Conservation (phyloP, 2,797 vertebrate genomes). For the Galagoides demidoff region DNA sequence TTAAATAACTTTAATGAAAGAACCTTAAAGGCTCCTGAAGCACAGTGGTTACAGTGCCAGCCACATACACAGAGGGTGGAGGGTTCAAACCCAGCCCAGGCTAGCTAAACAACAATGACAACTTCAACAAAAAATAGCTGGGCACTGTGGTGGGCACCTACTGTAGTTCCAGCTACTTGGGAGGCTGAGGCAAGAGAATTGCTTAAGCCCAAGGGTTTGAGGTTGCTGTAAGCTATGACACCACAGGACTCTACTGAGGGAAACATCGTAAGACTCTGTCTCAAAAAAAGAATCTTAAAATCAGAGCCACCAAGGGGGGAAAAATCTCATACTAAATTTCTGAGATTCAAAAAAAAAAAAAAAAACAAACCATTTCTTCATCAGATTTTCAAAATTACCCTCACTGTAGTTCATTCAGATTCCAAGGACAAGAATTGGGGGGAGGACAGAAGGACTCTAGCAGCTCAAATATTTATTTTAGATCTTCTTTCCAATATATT, state of each 20-base stretch:
- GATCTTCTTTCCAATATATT: not conserved
- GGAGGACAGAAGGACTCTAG: not conserved
- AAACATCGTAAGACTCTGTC: too few relatives aligned
- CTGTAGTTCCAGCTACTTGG: too few relatives aligned
- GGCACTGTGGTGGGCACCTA: too few relatives aligned
- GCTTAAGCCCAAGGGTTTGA: too few relatives aligned
- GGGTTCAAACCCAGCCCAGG: too few relatives aligned
- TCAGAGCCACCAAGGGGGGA: not conserved
- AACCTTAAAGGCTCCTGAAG: not conserved
- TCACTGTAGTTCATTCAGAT: conserved; percentile 7
- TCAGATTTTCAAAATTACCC: conserved; percentile 13
- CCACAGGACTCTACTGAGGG: too few relatives aligned
- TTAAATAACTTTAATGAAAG: conserved; percentile 20
- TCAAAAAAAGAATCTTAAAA: conserved; percentile 24
- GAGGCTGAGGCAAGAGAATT: too few relatives aligned
- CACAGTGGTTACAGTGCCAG: too few relatives aligned
- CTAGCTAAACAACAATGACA: too few relatives aligned
- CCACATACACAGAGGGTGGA: too few relatives aligned
- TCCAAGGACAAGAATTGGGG: conserved; percentile 1
- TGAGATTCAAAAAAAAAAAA: not conserved
- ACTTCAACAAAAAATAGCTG: too few relatives aligned
- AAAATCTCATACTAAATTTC: not conserved
- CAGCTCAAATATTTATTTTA: conserved; percentile 25
- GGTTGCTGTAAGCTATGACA: too few relatives aligned
- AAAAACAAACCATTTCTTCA: not conserved